Evolutionary conservation across 2,888 invertebrate genomes (phyloP).

Genomic region (Allacma fusca): DNA sequence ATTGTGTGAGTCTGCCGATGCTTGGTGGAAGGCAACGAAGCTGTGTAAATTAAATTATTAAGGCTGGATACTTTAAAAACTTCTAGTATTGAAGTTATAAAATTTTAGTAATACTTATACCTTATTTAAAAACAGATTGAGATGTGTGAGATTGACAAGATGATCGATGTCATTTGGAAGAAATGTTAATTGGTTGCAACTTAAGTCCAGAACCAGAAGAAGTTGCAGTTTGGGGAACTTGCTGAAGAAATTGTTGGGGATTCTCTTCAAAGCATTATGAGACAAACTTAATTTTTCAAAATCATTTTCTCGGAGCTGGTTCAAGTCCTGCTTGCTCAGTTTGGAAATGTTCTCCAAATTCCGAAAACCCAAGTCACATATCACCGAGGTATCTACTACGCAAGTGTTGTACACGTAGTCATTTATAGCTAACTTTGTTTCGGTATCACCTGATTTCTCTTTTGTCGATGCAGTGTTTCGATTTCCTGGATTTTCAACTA

Average conservation of each 20-base stretch:
- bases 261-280: slow-evolving; percentile 4
- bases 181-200: slow-evolving; percentile 19
- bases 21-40: slow-evolving; percentile 17
- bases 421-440: not conserved
- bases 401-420: no score
- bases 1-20: not conserved
- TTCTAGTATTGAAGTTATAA: no score
- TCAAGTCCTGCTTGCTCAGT: not conserved
- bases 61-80: no score
- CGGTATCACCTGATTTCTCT: not conserved
- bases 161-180: slow-evolving; percentile 18
- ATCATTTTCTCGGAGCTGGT: not conserved
- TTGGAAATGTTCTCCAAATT: slow-evolving; percentile 18
- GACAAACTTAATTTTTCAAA: slow-evolving; percentile 27
- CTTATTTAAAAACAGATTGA: slow-evolving; percentile 21
- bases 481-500: not conserved
- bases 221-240: slow-evolving; percentile 12
- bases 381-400: no score
- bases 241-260: not conserved
- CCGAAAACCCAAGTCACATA: not conserved
- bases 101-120: slow-evolving; percentile 9
- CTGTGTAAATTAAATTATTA: not conserved
- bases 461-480: not conserved
- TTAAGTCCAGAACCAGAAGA: slow-evolving; percentile 13
- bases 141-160: slow-evolving; percentile 28